Evolutionary conservation across 2,888 invertebrate species (phyloP), one percentile per base, ranked within the genome.

Genomic region (Lepidocyrtoides sp.): DNA sequence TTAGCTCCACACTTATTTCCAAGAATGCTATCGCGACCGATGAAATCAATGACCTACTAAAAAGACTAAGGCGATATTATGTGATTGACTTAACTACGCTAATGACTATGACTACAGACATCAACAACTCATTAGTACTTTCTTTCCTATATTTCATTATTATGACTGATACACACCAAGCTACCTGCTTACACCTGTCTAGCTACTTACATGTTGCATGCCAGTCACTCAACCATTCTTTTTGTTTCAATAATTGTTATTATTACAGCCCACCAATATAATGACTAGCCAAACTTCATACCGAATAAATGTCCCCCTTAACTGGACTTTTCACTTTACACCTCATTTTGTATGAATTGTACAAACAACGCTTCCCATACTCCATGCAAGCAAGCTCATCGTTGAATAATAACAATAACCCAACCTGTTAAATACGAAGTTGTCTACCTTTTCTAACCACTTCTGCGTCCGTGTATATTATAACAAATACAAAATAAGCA

Each of bases 171-270:
- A n/a, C n/a, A n/a, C n/a, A n/a, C n/a, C 60, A 60, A 60, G 26
- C 26, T 60, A 26, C 26, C 60, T 10, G 60, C 12, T 60, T 60
- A 63, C 29, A 63, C 63, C 63, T 63, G 63, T 63, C 63, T 29
- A 14, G 29, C 14, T 63, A 4, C 63, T 29, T 63, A 29, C 63
- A 63, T 63, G 63, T 63, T 63, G 63, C 63, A 63, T 63, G 63
- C 14, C 63, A 63, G 26, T 29, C 63, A 5, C 29, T 29, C 63
- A 63, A 63, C 12, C 12, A 63, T 63, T 63, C 10, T 29, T 3
- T 0, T 26, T 29, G 12, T 14, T n/a, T n/a, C n/a, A n/a, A n/a
- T n/a, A n/a, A n/a, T n/a, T n/a, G n/a, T n/a, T n/a, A n/a, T n/a
- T n/a, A n/a, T n/a, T n/a, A n/a, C 63, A 26, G 29, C 14, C 14